A percentile compares a stretch with the other conserved stretches of the same genome.
Evolutionary conservation across 1,140 invertebrate genomes (phyloP).

Genomic region (honey bee (Apis mellifera)): DNA sequence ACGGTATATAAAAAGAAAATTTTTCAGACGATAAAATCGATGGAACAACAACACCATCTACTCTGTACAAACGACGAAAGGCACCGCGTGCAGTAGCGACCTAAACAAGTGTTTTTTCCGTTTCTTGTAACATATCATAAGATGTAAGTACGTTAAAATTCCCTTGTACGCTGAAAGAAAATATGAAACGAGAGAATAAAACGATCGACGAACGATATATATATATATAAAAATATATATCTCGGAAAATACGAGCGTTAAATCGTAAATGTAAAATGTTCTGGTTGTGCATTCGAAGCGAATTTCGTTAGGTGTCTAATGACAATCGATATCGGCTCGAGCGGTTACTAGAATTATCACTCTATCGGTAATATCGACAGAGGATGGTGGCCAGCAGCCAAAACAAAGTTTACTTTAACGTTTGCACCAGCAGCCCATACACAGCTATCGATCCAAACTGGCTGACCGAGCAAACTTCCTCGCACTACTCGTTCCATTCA

Average conservation of each 20-base stretch:
- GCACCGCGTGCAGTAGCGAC: slow-evolving; percentile 32
- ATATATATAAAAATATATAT: neutral
- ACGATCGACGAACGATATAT: neutral
- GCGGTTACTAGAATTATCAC: slow-evolving; percentile 60
- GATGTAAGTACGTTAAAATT: slow-evolving; percentile 48
- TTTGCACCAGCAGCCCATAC: slow-evolving; percentile 45
- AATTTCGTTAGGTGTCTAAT: slow-evolving; percentile 62
- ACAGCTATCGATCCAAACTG: slow-evolving; percentile 56
- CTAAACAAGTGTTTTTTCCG: slow-evolving; percentile 40
- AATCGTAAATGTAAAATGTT: neutral
- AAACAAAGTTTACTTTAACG: slow-evolving; percentile 63
- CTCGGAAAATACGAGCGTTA: slow-evolving; percentile 14
- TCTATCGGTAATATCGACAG: slow-evolving; percentile 55
- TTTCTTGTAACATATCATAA: slow-evolving; percentile 66
- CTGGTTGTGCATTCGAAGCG: slow-evolving; percentile 32
- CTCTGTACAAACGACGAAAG: slow-evolving; percentile 17
- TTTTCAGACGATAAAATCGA: too few relatives aligned
- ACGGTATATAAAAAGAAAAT: too few relatives aligned
- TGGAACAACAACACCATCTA: slow-evolving; percentile 3
- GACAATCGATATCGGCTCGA: slow-evolving; percentile 65
- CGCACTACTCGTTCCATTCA: slow-evolving; percentile 51
- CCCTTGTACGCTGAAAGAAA: neutral
- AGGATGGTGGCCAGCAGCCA: slow-evolving; percentile 58
- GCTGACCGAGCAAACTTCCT: slow-evolving; percentile 61
- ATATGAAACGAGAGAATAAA: neutral